A percentile compares a stretch with the other conserved stretches of the same genome.
Conservation (phyloP, 2,113 vertebrate species). For the Melanocharis versteri region DNA sequence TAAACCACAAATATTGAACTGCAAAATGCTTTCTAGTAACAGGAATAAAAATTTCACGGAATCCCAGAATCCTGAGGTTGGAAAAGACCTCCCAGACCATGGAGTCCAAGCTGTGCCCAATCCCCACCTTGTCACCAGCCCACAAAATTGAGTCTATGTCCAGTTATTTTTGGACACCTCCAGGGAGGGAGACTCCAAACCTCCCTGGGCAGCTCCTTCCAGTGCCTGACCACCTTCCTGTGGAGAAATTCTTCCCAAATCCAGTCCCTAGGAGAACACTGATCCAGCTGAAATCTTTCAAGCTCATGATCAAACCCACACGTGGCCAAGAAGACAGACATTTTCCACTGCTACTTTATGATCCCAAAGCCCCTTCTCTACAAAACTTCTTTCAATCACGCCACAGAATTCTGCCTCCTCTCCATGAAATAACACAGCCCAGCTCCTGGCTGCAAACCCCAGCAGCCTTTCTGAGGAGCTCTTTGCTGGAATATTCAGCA, state of each 20-base stretch:
- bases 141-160: too few relatives aligned
- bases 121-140: background rate
- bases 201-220: background rate
- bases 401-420: background rate
- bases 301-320: background rate
- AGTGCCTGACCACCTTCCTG: background rate
- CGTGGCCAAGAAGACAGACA: too few relatives aligned
- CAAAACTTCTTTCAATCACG: background rate
- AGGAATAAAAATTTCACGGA: background rate
- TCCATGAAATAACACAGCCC: background rate
- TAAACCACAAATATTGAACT: background rate
- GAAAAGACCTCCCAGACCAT: background rate
- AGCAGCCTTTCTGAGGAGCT: background rate
- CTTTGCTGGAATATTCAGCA: background rate
- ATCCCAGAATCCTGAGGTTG: background rate
- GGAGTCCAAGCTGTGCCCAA: fast-evolving
- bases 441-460: background rate
- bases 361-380: background rate
- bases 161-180: background rate
- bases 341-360: background rate
- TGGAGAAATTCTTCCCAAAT: background rate
- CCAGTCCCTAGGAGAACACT: background rate
- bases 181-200: background rate
- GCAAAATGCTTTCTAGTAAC: background rate
- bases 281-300: background rate